These are phyloP conservation scores for Coreius guichenoti DNA, from an alignment of 2,797 vertebrate genomes.

Conservation along the genomic window DNA sequence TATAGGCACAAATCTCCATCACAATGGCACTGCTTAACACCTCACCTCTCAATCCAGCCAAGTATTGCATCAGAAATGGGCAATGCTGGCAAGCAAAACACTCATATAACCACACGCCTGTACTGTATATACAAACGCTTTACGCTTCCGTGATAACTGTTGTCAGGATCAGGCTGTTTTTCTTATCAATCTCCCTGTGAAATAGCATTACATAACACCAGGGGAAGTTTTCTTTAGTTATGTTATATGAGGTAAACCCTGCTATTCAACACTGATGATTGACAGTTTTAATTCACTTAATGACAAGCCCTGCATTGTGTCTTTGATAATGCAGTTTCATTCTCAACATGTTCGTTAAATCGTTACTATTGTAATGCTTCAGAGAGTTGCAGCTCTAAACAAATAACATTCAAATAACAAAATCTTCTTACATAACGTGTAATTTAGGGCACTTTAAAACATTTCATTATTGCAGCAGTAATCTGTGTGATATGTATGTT, in stretches of 20 bases:
- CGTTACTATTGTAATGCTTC: neutral
- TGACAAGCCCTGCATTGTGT: neutral
- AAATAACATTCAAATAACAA: neutral
- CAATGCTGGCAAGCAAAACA: constrained; percentile 2
- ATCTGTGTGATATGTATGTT: no score
- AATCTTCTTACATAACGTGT: neutral
- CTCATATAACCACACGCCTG: constrained; percentile 6
- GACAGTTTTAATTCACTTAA: neutral
- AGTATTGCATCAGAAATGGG: constrained; percentile 58
- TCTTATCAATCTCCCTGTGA: constrained; percentile 22
- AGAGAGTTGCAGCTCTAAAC: neutral
- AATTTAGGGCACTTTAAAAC: neutral
- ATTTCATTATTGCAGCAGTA: no score
- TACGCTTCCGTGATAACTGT: neutral
- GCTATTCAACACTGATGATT: constrained; percentile 26
- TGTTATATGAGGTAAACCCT: neutral
- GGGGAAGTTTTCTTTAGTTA: constrained; percentile 6
- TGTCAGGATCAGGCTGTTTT: constrained; percentile 12
- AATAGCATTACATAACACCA: constrained; percentile 16
- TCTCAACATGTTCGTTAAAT: neutral
- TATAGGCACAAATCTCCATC: constrained; percentile 1
- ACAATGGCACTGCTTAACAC: constrained; percentile 37
- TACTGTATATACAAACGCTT: neutral
- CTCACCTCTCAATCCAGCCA: constrained; percentile 43
- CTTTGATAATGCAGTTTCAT: neutral